Base-by-base conservation (phyloP, 1,140 invertebrate genomes). In the Ostrea denselamellosa region DNA sequence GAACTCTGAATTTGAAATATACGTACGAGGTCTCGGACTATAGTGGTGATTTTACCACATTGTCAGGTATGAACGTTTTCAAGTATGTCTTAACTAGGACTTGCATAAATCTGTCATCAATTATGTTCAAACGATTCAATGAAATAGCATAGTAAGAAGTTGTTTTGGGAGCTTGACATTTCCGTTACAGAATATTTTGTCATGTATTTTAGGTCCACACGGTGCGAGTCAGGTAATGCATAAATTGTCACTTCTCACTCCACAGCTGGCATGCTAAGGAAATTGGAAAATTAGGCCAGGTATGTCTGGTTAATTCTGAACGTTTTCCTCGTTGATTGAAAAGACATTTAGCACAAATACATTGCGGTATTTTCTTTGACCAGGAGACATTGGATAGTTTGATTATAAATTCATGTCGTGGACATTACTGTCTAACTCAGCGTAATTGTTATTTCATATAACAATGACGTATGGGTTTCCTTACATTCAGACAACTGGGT, bases 381-480 rank as follows among this genome's bases (percentile, higher is more conserved):
- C n/a, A 25, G 7, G 25, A 34, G 12, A 25, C 28, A 10, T 28
- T 25, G 68, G 68, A 77, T 34, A 28, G 68, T 25, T 25, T 25
- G 25, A 77, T 77, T 34, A 14, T 28, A 77, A 28, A 77, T 28
- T 77, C 68, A 28, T 28, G 22, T 28, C 25, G 68, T 25, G 68
- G 68, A 77, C 25, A 25, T 12, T 9, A 28, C 68, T 77, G 68
- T 77, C 68, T 28, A 77, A 34, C 22, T 77, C 25, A 17, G 68
- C 14, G 28, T 77, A 28, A 77, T 77, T 34, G 68, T 77, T 77
- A 77, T 77, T 77, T 17, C 10, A 77, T 77, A 77, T 25, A 22
- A 77, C 68, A 77, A 77, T 77, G 25, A 77, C 28, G 68, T 77
- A 77, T 77, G 68, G 14, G 10, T 77, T 77, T 25, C 68, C 28